Conservation (phyloP, 2,797 vertebrate species). For the Ptychadena robeensis region DNA sequence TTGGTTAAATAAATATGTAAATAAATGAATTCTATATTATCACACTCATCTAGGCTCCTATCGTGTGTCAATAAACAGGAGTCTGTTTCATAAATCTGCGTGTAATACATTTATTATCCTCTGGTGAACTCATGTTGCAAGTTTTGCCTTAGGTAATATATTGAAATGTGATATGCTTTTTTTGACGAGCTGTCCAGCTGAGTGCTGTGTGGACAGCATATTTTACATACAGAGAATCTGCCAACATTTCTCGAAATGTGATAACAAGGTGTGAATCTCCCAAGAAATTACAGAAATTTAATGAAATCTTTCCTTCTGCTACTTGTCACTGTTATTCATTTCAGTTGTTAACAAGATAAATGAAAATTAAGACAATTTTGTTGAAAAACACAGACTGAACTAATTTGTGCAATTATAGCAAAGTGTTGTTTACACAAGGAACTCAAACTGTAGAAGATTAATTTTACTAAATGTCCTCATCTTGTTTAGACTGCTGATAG, state of each 20-base stretch:
- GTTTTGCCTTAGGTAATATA: neutral
- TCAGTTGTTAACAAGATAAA: neutral
- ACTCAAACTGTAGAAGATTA: too few relatives aligned
- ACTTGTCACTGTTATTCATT: neutral
- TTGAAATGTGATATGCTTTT: neutral
- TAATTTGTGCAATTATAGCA: neutral
- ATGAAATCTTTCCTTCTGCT: neutral
- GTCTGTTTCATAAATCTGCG: neutral
- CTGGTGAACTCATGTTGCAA: neutral
- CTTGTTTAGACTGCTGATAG: too few relatives aligned
- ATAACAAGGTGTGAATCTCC: constrained; percentile 15
- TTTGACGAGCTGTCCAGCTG: neutral
- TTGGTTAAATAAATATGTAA: neutral
- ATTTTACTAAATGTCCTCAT: too few relatives aligned
- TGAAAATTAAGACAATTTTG: neutral
- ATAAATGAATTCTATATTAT: neutral
- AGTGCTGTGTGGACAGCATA: neutral
- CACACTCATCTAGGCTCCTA: neutral
- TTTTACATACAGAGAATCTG: constrained; percentile 12
- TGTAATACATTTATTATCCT: neutral
- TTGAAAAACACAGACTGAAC: neutral
- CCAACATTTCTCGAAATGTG: constrained; percentile 2
- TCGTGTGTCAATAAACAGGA: neutral
- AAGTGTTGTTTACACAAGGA: too few relatives aligned
- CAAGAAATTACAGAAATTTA: constrained; percentile 1